These are phyloP conservation scores for Eledone cirrhosa DNA, from an alignment of 2,888 invertebrate species.

Conservation along the genomic window DNA sequence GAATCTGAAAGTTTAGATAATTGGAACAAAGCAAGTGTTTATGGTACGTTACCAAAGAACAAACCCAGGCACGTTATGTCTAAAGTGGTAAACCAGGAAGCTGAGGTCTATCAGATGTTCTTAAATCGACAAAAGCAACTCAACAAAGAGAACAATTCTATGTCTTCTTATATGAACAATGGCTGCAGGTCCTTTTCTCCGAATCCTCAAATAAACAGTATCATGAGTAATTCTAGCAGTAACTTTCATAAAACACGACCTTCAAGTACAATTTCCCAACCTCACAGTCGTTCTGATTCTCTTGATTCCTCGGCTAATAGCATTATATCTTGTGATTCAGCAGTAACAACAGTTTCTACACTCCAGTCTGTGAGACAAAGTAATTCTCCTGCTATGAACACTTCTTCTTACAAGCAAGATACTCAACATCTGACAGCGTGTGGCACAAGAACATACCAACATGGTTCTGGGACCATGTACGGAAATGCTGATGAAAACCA, in stretches of 20 bases:
- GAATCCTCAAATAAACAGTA: neutral
- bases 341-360: neutral
- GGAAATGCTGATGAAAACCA: no score
- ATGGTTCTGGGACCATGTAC: neutral
- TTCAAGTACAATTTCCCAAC: neutral
- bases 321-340: conserved; percentile 9
- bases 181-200: neutral
- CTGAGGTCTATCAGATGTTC: conserved; percentile 52
- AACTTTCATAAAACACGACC: neutral
- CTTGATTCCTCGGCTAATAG: neutral
- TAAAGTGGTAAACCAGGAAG: conserved; percentile 42
- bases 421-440: neutral
- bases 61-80: conserved; percentile 42
- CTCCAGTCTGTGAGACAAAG: neutral
- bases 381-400: no score
- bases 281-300: conserved; percentile 10
- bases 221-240: neutral
- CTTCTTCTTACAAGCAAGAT: neutral
- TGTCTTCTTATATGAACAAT: neutral
- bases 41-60: conserved; percentile 52
- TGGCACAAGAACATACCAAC: conserved; percentile 34
- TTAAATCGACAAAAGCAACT: conserved; percentile 48
- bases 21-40: conserved; percentile 44
- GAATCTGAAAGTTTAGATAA: neutral
- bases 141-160: conserved; percentile 6